A percentile compares a stretch with the other conserved stretches of the same genome.
Conservation (phyloP, 2,797 vertebrate species). For the Sternotherus odoratus region DNA sequence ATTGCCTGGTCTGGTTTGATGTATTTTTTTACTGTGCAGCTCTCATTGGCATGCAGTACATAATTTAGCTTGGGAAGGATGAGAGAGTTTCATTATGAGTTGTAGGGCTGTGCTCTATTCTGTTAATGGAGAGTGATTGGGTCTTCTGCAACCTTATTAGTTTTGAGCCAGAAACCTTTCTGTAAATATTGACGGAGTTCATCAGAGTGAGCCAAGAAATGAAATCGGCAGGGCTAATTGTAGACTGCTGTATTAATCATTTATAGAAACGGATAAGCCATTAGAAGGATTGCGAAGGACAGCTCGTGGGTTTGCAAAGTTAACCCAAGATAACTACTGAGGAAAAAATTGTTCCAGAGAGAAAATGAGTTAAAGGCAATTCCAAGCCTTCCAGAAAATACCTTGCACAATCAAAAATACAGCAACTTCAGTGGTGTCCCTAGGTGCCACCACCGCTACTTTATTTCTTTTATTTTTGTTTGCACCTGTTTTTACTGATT, state of each 20-base stretch:
- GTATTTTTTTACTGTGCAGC: not conserved
- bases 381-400: slow-evolving; percentile 13
- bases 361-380: slow-evolving; percentile 38
- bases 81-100: not conserved
- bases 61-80: not conserved
- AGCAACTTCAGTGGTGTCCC: slow-evolving; percentile 3
- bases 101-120: not conserved
- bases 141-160: not conserved
- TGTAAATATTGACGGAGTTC: not conserved
- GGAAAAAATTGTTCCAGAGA: slow-evolving; percentile 22
- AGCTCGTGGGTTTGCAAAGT: slow-evolving; percentile 24
- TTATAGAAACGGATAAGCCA: slow-evolving; percentile 1
- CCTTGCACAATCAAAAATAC: slow-evolving; percentile 36
- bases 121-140: not conserved
- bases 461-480: slow-evolving; percentile 57
- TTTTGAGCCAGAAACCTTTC: not conserved
- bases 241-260: slow-evolving; percentile 24
- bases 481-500: slow-evolving; percentile 62
- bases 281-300: not conserved
- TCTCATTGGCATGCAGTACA: not conserved
- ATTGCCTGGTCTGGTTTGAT: not conserved
- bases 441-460: not conserved
- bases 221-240: not conserved
- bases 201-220: not conserved
- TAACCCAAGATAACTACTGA: slow-evolving; percentile 19